Base-by-base conservation (phyloP, 2,888 invertebrate genomes). In the Brachyptera risi region DNA sequence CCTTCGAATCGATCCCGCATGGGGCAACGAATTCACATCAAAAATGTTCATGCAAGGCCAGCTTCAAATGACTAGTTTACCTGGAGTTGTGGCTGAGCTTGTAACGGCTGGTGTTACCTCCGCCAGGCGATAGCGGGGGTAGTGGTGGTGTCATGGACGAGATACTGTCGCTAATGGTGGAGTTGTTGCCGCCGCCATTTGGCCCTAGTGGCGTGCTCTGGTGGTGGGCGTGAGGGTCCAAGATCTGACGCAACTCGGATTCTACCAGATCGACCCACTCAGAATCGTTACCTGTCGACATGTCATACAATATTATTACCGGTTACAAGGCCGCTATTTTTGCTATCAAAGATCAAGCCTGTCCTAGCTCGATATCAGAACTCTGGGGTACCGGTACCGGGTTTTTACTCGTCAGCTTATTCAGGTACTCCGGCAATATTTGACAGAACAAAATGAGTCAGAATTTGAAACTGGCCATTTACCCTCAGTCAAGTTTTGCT, bases 181-280 rank as follows among this genome's bases (percentile, higher is more conserved):
- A 87, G 69, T 84, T 84, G 38, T 35, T 35, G 15, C 44, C 42
- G 27, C 19, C 21, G 17, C 47, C 27, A 11, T 26, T 44, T 7
- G 24, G 27, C 11, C 61, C 58, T 26, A 60, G 49, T 4, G 51
- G 31, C 3, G 58, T 21, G 23, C 26, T 44, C 23, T 38, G 58
- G 7, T 60, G 60, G 40, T 87, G 84, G 58, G 87, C 75, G 72
- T 86, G 85, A 1, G 88, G 88, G 70, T 89, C 88, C 65, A 90
- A 73, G 69, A 90, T 90, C 72, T 87, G 86, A 17, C 89, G 79
- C 21, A 90, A 78, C 73, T 90, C 90, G 47, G 87, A 87, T 72
- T 90, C 90, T 9, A 90, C 90, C 51, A 88, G 81, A 68, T 89
- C 89, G 1, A 88, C 88, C 90, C 90, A 90, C 74, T 90, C 89